Evolutionary conservation across 2,888 invertebrate species (phyloP).

Genomic region (Zele albiditarsus): DNA sequence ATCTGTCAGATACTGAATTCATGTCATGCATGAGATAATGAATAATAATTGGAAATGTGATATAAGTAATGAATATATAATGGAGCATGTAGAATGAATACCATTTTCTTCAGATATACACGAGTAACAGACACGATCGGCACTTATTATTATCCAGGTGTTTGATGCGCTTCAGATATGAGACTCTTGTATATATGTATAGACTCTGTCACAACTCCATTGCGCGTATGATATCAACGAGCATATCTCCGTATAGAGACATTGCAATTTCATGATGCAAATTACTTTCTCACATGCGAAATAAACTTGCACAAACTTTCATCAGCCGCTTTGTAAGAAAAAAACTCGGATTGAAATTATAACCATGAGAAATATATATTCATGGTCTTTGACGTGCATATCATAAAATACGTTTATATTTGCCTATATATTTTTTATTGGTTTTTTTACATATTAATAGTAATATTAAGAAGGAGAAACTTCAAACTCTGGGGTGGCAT

Average conservation of each 20-base stretch:
- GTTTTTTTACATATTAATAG: too few relatives aligned
- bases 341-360: conserved; percentile 14
- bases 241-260: conserved; percentile 14
- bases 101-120: background rate
- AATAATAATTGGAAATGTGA: background rate
- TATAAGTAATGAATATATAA: background rate
- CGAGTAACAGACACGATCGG: background rate
- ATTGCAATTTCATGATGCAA: conserved; percentile 36
- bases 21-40: background rate
- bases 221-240: conserved; percentile 27
- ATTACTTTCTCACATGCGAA: conserved; percentile 21
- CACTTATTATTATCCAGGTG: conserved; percentile 28
- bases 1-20: background rate
- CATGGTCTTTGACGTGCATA: conserved; percentile 2
- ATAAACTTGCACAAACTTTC: conserved; percentile 16
- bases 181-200: background rate
- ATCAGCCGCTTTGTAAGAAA: background rate
- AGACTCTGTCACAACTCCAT: conserved; percentile 19
- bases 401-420: conserved; percentile 2
- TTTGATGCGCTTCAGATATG: background rate
- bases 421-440: background rate
- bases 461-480: too few relatives aligned
- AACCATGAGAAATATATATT: background rate
- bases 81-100: background rate
- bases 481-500: background rate